Evolutionary conservation across 2,797 vertebrate genomes (phyloP).

Genomic region (Anguilla obscura): DNA sequence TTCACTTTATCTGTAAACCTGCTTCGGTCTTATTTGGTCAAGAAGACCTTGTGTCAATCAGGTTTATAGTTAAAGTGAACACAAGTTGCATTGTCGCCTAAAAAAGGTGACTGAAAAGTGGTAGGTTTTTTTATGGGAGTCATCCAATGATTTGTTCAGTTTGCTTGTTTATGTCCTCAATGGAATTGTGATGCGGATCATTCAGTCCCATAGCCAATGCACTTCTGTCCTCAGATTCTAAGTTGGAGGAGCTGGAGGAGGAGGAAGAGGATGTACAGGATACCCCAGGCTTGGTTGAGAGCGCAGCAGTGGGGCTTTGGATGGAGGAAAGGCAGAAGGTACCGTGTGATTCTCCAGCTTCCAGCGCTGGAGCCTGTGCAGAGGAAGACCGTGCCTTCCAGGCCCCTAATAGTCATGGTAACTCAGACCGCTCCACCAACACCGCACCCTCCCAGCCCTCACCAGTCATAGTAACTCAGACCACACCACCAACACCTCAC

Average conservation of each 20-base stretch:
- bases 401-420: slow-evolving; percentile 5
- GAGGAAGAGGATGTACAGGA: slow-evolving; percentile 66
- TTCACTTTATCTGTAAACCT: not conserved
- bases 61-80: too few species aligned
- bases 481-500: not conserved
- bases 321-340: not conserved
- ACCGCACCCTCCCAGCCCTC: not conserved
- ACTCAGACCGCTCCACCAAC: not conserved
- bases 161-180: not conserved
- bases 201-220: not conserved
- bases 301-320: not conserved
- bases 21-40: too few species aligned
- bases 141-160: too few species aligned
- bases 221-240: slow-evolving; percentile 55
- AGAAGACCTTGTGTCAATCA: too few species aligned
- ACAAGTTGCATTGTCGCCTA: not conserved
- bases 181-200: not conserved
- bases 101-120: not conserved
- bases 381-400: not conserved
- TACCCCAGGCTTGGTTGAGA: slow-evolving; percentile 65
- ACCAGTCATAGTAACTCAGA: slow-evolving; percentile 1
- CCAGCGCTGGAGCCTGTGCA: not conserved
- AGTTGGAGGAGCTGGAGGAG: slow-evolving; percentile 58
- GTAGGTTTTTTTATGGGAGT: not conserved
- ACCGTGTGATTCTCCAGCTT: not conserved